A percentile compares a stretch with the other conserved stretches of the same genome.
Evolutionary conservation across 2,888 invertebrate species (phyloP).

Genomic region (Clistopyga incitator): DNA sequence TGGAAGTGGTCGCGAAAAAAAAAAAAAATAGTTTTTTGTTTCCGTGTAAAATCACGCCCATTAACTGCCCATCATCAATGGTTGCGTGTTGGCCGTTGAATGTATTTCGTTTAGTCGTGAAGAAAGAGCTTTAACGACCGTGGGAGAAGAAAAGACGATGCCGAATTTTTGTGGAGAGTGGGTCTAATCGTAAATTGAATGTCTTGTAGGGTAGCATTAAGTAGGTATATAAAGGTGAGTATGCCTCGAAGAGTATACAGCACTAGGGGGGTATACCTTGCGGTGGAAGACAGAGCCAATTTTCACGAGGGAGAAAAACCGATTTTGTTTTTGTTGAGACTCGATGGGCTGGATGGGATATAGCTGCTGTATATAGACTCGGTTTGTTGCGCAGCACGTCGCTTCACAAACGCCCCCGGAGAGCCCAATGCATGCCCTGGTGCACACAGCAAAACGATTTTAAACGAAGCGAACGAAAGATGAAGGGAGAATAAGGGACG

Average conservation of each 20-base stretch:
- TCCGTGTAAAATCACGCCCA: too few species aligned
- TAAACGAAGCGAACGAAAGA: slow-evolving; percentile 69
- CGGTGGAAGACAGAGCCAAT: slow-evolving; percentile 74
- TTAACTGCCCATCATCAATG: not conserved
- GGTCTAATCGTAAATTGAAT: slow-evolving; percentile 48
- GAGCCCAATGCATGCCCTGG: slow-evolving; percentile 49
- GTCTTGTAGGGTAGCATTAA: slow-evolving; percentile 12
- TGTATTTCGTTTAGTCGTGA: not conserved
- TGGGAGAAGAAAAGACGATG: slow-evolving; percentile 11
- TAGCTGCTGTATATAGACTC: slow-evolving; percentile 15
- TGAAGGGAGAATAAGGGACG: slow-evolving; percentile 69
- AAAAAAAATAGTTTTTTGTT: too few species aligned
- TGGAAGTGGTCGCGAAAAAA: too few species aligned
- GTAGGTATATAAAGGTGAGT: not conserved
- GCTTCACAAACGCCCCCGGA: slow-evolving; percentile 45
- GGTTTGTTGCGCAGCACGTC: slow-evolving; percentile 36
- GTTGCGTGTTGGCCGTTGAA: not conserved
- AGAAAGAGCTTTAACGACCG: slow-evolving; percentile 11
- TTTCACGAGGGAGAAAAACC: slow-evolving; percentile 75
- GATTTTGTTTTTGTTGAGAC: slow-evolving; percentile 72
- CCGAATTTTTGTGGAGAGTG: slow-evolving; percentile 26
- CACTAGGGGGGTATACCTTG: not conserved
- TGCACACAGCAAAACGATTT: slow-evolving; percentile 73
- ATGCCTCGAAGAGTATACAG: slow-evolving; percentile 17
- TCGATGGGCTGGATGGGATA: slow-evolving; percentile 2